Conservation (phyloP, 2,113 vertebrate genomes). For the Anguilla rostrata region DNA sequence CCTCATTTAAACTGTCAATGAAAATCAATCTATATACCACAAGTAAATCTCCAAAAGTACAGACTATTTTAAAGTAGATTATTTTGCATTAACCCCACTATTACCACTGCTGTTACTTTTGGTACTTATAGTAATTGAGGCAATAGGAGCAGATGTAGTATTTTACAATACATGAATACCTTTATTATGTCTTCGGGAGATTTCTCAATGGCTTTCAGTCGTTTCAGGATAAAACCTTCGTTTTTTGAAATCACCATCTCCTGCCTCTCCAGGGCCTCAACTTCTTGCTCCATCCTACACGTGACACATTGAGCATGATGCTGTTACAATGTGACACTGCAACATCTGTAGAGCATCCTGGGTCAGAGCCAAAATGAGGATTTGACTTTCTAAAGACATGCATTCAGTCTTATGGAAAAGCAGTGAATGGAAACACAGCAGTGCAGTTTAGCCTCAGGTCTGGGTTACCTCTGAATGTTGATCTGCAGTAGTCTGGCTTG, state of each 20-base stretch:
- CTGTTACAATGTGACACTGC: no score
- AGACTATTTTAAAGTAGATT: no score
- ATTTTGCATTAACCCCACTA: no score
- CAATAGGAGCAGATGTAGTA: not conserved
- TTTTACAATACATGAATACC: conserved; percentile 55
- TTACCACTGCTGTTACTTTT: no score
- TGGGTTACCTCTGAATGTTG: conserved; percentile 78
- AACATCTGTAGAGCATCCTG: no score
- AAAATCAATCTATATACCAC: not conserved
- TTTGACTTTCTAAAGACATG: not conserved
- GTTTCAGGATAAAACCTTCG: conserved; percentile 82
- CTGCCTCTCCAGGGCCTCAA: conserved; percentile 80
- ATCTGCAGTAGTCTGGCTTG: conserved; percentile 73
- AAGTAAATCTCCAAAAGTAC: not conserved
- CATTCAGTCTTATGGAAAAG: not conserved
- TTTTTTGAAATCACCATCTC: conserved; percentile 81
- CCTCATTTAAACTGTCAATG: not conserved
- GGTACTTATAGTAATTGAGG: no score
- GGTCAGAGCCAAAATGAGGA: not conserved
- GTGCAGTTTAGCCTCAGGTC: not conserved
- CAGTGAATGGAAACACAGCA: not conserved
- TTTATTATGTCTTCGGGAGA: conserved; percentile 85
- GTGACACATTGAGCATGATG: not conserved
- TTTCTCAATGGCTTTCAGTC: conserved; percentile 81
- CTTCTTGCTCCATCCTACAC: conserved; percentile 81